A percentile compares a stretch with the other conserved stretches of the same genome.
Evolutionary conservation across 92 coral and sea anemone genomes (phyloP).

Genomic region (Galaxea fascicularis): DNA sequence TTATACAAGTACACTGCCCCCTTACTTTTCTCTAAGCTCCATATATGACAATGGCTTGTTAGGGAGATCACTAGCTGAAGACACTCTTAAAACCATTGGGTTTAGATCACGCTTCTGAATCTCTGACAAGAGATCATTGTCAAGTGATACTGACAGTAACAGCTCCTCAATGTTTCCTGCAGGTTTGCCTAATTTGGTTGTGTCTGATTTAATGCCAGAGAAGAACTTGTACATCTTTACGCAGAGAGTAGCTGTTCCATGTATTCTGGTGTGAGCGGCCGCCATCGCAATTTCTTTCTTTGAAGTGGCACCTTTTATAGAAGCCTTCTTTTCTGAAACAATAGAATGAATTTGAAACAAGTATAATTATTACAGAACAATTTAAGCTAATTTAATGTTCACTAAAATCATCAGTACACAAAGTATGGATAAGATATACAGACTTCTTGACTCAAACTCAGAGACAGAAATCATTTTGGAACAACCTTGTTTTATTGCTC

Average conservation of each 20-base stretch:
- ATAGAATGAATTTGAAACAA: neutral
- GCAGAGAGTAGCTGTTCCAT: constrained; percentile 80
- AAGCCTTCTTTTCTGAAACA: constrained; percentile 38
- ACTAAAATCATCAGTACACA: no score
- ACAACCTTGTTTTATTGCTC: no score
- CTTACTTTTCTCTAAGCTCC: constrained; percentile 88
- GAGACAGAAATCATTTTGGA: no score
- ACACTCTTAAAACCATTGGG: constrained; percentile 93
- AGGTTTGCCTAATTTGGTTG: constrained; percentile 72
- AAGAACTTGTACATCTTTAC: constrained; percentile 81
- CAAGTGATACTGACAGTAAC: constrained; percentile 81
- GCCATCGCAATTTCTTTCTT: constrained; percentile 67
- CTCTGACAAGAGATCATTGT: constrained; percentile 79
- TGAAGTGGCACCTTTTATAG: constrained; percentile 11
- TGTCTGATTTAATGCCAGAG: constrained; percentile 77
- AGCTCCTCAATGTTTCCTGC: constrained; percentile 86
- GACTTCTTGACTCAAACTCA: no score
- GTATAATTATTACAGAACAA: neutral
- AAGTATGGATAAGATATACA: no score
- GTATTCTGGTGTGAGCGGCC: constrained; percentile 71
- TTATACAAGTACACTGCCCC: no score
- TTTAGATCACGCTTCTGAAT: constrained; percentile 79
- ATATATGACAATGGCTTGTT: constrained; percentile 78
- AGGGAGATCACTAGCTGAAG: constrained; percentile 87
- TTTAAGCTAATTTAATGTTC: no score